Evolutionary conservation across 2,888 invertebrate genomes (phyloP).

Genomic region (Chaetoderma sp.): DNA sequence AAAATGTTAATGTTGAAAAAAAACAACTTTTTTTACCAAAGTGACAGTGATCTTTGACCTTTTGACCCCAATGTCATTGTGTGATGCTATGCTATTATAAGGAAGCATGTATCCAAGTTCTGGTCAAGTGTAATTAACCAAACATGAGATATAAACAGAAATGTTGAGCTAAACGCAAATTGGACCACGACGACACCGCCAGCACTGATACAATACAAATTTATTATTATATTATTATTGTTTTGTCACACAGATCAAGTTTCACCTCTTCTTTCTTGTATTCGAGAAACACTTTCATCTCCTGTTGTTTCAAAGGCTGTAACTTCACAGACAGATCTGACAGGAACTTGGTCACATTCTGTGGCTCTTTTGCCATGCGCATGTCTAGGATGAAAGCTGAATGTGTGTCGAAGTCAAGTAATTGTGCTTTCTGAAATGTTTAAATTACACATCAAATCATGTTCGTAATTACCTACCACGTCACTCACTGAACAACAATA

Average conservation of each 20-base stretch:
- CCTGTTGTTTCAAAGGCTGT: constrained; percentile 67
- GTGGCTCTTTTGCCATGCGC: constrained; percentile 71
- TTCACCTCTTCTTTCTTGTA: constrained; percentile 71
- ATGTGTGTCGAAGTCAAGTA: constrained; percentile 70
- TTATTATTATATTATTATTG: neutral
- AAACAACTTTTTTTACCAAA: no score
- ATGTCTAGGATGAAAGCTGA: constrained; percentile 71
- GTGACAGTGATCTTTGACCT: no score
- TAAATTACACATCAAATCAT: neutral
- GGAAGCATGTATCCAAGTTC: no score
- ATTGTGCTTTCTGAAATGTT: constrained; percentile 66
- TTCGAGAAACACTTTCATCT: constrained; percentile 66
- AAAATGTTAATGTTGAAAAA: no score
- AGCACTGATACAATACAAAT: neutral
- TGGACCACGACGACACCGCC: no score
- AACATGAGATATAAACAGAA: no score
- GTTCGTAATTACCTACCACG: neutral
- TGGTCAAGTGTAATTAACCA: no score
- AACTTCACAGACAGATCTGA: constrained; percentile 68
- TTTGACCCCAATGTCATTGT: no score
- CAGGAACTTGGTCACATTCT: constrained; percentile 69
- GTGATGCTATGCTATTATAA: no score
- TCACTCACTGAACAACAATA: neutral
- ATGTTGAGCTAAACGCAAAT: no score
- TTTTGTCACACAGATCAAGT: neutral